phyloP scores from a whole-genome alignment of 2,888 invertebrate genomes.

The Gymnoscelis rufifasciata region DNA sequence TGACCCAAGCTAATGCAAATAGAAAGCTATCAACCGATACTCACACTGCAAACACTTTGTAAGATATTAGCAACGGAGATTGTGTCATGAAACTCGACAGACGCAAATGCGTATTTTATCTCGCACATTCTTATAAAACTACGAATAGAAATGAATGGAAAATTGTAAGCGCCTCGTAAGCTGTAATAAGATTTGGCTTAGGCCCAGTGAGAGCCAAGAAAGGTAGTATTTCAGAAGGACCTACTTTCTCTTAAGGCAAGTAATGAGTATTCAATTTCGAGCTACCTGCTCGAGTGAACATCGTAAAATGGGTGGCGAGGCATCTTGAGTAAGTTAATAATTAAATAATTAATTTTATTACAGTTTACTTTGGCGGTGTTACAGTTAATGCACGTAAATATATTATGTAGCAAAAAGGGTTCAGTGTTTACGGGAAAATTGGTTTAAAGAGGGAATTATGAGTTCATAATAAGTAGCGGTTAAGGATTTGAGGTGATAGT shows the following conservation, averaged over 20 bases:
- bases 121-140: slow-evolving; percentile 1
- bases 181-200: slow-evolving; percentile 8
- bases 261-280: slow-evolving; percentile 4
- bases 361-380: neutral
- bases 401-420: too few relatives aligned
- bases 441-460: too few relatives aligned
- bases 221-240: slow-evolving; percentile 13
- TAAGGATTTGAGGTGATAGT: too few relatives aligned
- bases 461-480: too few relatives aligned
- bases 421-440: too few relatives aligned
- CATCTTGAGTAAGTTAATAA: neutral
- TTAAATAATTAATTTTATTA: neutral
- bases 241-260: slow-evolving; percentile 14
- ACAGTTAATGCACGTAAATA: too few relatives aligned
- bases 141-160: slow-evolving; percentile 15
- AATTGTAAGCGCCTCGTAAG: slow-evolving; percentile 1
- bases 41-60: slow-evolving; percentile 10
- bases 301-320: neutral
- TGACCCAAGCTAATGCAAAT: slow-evolving; percentile 44
- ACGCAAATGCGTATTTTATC: slow-evolving; percentile 8
- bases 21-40: slow-evolving; percentile 34
- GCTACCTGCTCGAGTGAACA: neutral
- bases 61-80: slow-evolving; percentile 17
- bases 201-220: slow-evolving; percentile 8
- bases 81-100: slow-evolving; percentile 12